Conservation (phyloP, 2,797 vertebrate genomes). For the Parotocinclus haroldoi region DNA sequence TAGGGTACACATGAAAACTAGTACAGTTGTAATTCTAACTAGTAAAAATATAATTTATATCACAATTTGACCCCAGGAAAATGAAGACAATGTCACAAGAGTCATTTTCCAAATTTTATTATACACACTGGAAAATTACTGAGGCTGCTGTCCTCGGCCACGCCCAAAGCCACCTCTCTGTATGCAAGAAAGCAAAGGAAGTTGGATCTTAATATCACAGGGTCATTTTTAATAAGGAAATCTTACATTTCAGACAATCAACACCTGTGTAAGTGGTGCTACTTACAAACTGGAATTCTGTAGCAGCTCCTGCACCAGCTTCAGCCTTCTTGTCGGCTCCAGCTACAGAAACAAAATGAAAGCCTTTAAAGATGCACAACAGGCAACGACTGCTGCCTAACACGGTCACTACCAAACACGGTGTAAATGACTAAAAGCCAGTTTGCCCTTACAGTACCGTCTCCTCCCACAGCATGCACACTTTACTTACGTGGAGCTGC, state of each 20-base stretch:
- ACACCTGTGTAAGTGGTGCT: conserved; percentile 8
- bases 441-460: background rate
- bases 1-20: too few species aligned
- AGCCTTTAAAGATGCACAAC: background rate
- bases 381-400: too few species aligned
- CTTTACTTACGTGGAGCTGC: conserved; percentile 86
- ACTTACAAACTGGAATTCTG: conserved; percentile 99
- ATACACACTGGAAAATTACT: conserved; percentile 81
- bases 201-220: background rate
- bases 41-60: too few species aligned
- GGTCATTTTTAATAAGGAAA: too few species aligned
- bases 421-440: too few species aligned
- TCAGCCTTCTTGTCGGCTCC: conserved; percentile 98
- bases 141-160: conserved; percentile 94
- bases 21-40: too few species aligned
- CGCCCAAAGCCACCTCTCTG: conserved; percentile 98
- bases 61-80: too few species aligned
- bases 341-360: conserved; percentile 65
- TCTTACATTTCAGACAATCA: too few species aligned
- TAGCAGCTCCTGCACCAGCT: conserved; percentile 94
- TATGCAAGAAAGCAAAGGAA: conserved; percentile 43
- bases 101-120: conserved; percentile 79
- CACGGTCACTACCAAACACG: too few species aligned
- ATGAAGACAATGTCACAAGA: too few species aligned
- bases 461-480: background rate